phyloP scores from a whole-genome alignment of 2,888 invertebrate species.

The Daptonema setosum region DNA sequence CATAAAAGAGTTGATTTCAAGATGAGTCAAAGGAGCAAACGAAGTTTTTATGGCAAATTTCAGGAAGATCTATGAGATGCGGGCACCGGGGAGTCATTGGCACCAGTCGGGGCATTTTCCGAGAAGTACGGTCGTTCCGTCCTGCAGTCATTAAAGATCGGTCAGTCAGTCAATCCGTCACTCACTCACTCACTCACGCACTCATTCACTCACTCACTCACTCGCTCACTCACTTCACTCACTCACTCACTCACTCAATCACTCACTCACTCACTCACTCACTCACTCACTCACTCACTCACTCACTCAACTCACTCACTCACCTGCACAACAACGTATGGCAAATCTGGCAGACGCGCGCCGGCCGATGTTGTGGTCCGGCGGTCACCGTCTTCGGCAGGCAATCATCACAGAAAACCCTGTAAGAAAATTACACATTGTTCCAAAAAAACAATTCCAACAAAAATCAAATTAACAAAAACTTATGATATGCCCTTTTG shows the following conservation, averaged over 20 bases:
- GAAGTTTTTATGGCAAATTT: too few relatives aligned
- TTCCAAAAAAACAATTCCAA: background rate
- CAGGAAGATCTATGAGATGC: too few relatives aligned
- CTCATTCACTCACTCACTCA: background rate
- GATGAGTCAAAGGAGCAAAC: too few relatives aligned
- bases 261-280: conserved; percentile 28
- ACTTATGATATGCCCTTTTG: too few relatives aligned
- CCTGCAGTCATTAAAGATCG: background rate
- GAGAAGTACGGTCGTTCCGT: conserved; percentile 30
- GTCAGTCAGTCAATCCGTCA: background rate
- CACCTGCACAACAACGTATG: conserved; percentile 60
- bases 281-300: conserved; percentile 28
- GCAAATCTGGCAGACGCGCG: conserved; percentile 85
- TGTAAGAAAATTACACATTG: conserved; percentile 95
- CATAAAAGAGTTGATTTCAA: too few relatives aligned
- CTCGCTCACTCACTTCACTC: conserved; percentile 38
- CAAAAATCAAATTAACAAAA: background rate
- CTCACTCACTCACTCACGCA: background rate
- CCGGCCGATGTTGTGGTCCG: conserved; percentile 61
- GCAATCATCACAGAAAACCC: conserved; percentile 74
- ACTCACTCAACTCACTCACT: background rate
- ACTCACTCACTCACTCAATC: background rate
- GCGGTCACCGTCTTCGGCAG: conserved; percentile 53
- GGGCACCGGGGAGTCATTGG: too few relatives aligned
- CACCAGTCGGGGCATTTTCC: background rate